Evolutionary conservation across 2,113 vertebrate species (phyloP).

Genomic region (Tyrannus savana): DNA sequence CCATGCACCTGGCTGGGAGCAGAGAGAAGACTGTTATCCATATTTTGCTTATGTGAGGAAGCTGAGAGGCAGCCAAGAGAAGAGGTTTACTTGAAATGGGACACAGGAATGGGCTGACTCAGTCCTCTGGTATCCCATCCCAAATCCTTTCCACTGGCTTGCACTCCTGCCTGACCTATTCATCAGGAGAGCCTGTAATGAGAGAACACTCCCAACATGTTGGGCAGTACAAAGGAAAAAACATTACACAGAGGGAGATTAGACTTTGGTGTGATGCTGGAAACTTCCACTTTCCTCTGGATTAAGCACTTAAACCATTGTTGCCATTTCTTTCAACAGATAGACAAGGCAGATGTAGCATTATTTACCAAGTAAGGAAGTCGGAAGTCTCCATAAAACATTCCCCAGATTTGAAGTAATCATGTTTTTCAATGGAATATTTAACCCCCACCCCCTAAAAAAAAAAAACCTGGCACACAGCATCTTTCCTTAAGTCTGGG

Average conservation of each 20-base stretch:
- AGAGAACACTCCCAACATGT: background rate
- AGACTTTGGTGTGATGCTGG: background rate
- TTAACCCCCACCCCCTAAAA: no score
- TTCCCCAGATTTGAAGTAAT: slow-evolving; percentile 33
- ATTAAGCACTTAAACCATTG: background rate
- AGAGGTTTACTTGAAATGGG: slow-evolving; percentile 44
- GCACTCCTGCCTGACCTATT: background rate
- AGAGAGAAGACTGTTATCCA: background rate
- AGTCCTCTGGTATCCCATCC: slow-evolving; percentile 42
- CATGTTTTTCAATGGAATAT: slow-evolving; percentile 25
- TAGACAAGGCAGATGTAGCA: background rate
- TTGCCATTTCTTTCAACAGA: slow-evolving; percentile 3
- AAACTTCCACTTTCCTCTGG: background rate
- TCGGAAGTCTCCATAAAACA: slow-evolving; percentile 5
- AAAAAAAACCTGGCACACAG: background rate
- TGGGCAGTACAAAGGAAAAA: background rate
- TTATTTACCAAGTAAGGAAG: slow-evolving; percentile 52
- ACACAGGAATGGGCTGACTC: slow-evolving; percentile 30
- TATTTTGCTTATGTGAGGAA: slow-evolving; percentile 17
- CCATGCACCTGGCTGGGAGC: background rate
- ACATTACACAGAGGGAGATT: background rate
- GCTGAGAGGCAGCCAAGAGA: slow-evolving; percentile 31
- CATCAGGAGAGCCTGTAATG: background rate
- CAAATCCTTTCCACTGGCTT: background rate
- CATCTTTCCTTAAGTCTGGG: background rate